Evolutionary conservation across 2,113 vertebrate species (phyloP), one percentile per base, ranked within the genome.

Genomic region (Brachyhypopomus occidentalis): DNA sequence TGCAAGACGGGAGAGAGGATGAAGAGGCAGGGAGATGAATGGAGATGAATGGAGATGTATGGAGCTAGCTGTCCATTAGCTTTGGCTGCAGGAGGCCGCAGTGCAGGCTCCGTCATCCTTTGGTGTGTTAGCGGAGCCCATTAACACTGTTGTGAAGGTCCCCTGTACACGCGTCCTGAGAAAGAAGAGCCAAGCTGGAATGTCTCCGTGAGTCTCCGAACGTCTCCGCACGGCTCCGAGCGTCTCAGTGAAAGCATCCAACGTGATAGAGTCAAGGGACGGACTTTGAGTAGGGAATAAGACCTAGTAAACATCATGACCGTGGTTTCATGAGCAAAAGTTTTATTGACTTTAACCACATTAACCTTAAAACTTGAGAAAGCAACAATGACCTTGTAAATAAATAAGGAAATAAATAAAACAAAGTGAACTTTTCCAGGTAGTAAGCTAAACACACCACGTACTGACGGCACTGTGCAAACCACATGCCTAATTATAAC

Each of bases 261-360:
- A 69, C 19, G n/a, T n/a, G 19, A 19, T 8, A 6, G 20, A 19
- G 17, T 36, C 17, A 36, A 38, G 30, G 34, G n/a, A n/a, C 23
- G 19, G 45, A 2, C 38, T 16, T 71, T 59, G 0, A 7, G 70
- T 4, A 27, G 20, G 55, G 64, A 52, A 52, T 52, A 52, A 52
- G 64, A 67, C 23, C 62, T 71, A 78, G 19, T 45, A 58, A 17
- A 58, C 45, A 75, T 4, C 63, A 91, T 88, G 90, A 84, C 89
- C 77, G 85, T 86, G 36, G 62, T 78, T 83, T 84, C 81, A 91
- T 92, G 88, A 91, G 93, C 91, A 84, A 79, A 30, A 80, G 27
- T 75, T 94, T 94, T 94, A 95, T 95, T 92, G 90, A 94, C 84
- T 91, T 91, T 81, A 87, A 87, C 87, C 93, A 88, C 88, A 85